Conservation (phyloP, 2,113 vertebrate species). For the Tragulus kanchil region DNA sequence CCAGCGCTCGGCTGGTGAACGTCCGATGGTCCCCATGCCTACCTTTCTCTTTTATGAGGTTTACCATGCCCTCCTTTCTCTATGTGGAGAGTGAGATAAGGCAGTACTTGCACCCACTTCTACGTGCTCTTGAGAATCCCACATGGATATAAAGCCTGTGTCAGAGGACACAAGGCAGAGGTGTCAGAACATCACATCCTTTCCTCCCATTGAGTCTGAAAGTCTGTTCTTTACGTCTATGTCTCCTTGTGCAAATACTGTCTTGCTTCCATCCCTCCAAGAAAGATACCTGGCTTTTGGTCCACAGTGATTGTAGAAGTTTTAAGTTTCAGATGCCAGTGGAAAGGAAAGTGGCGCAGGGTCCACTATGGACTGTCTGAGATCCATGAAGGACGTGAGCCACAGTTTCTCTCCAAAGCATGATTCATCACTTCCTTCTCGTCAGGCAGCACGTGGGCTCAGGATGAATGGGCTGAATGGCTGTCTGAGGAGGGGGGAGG, state of each 20-base stretch:
- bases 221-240: not conserved
- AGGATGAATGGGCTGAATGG: not conserved
- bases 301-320: not conserved
- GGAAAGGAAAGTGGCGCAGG: not conserved
- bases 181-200: not conserved
- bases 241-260: not conserved
- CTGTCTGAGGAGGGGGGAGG: not conserved
- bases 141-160: too few relatives aligned
- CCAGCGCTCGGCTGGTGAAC: not conserved
- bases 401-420: not conserved
- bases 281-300: not conserved
- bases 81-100: not conserved
- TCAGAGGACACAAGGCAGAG: not conserved
- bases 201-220: not conserved
- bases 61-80: not conserved
- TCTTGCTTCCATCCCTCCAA: fast-evolving
- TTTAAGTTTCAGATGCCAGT: not conserved
- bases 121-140: not conserved
- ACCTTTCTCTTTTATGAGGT: not conserved
- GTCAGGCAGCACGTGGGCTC: not conserved
- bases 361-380: not conserved
- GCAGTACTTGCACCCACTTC: too few relatives aligned
- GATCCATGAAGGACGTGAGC: not conserved
- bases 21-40: not conserved
- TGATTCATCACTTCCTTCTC: not conserved